Base-by-base conservation (phyloP, 2,888 invertebrate genomes). In the Drosophila mercatorum region DNA sequence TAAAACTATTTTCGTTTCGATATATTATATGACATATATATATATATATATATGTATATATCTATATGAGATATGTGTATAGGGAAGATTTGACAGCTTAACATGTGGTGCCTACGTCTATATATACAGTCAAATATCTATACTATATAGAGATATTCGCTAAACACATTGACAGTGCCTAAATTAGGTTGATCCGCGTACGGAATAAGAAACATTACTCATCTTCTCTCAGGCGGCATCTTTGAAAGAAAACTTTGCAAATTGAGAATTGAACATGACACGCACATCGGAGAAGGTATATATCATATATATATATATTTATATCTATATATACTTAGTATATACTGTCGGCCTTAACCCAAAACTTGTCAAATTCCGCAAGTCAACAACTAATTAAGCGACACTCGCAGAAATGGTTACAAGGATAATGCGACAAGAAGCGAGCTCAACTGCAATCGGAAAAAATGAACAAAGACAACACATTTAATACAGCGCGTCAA, bases 131-230 rank as follows among this genome's bases (percentile, higher is more conserved):
- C 17, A 12, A 8, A 26, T 36, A 52, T 22, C 7, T 38, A 22
- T 51, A 46, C 11, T 43, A 31, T 56, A 62, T 56, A 62, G 46
- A 65, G 58, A 69, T 59, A 63, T 80, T 70, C 52, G 72, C 67
- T 43, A 75, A 78, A 61, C 36, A 53, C 62, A 59, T 80, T 72
- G 82, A 75, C 86, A 83, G 80, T 75, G 77, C 69, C 66, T 80
- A 85, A 83, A 83, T 83, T 82, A 69, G 82, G 83, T 79, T 82
- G 86, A 85, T 85, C 69, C 61, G 58, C 66, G 46, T 40, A 58
- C 65, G 43, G 62, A 67, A 69, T 60, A 55, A 49, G 51, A 59
- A 59, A 60, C 38, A 68, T 81, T 79, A 81, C 55, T 82, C 82
- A 79, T 34, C 34, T 10, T 28, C 28, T 28, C 46, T 41, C 22